Evolutionary conservation across 1,140 invertebrate genomes (phyloP), one percentile per base, ranked within the genome.

Genomic region (Lucilia cuprina): DNA sequence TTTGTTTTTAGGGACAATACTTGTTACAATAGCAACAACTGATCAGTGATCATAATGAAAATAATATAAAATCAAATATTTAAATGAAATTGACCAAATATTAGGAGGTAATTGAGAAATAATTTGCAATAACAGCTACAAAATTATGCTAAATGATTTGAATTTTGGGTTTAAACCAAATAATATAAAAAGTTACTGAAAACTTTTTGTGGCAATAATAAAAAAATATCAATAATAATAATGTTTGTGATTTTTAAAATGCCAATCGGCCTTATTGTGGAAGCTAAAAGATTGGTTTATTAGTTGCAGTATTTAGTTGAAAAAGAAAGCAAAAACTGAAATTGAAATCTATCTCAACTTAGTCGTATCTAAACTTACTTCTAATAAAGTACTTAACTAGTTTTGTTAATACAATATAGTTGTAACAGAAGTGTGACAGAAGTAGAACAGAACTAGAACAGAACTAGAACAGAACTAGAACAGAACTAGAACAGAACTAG

Each of bases 111-210:
- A 82, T 82, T 21, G 41, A 50, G 80, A 50, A 47, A 82, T 82
- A 82, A 82, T 82, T 82, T 82, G 80, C 80, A 50, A 19, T 49
- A 82, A 82, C 50, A 49, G 50, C 41, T 8, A 50, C 55, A 47
- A 82, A 17, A 30, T 82, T 55, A 49, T 50, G 80, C 80, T 82
- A 82, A 82, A 82, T 50, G 47, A 35, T 78, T 70, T 70, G 7
- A 21, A 8, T 60, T 60, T 60, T 14, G 50, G 13, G 17, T 60
- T 60, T 10, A 60, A 14, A 60, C 13, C 5, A 60, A 60, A 60
- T 17, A 14, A 12, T 5, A 60, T 14, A 60, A 60, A 60, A 60
- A 60, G 25, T 1, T n/a, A 60, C 2, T 17, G 17, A 60, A 60
- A 60, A 60, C 17, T n/a, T 10, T 3, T 41, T 41, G 41, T 41